Conservation (phyloP, 2,888 invertebrate genomes). For the Cephus pygmeus region DNA sequence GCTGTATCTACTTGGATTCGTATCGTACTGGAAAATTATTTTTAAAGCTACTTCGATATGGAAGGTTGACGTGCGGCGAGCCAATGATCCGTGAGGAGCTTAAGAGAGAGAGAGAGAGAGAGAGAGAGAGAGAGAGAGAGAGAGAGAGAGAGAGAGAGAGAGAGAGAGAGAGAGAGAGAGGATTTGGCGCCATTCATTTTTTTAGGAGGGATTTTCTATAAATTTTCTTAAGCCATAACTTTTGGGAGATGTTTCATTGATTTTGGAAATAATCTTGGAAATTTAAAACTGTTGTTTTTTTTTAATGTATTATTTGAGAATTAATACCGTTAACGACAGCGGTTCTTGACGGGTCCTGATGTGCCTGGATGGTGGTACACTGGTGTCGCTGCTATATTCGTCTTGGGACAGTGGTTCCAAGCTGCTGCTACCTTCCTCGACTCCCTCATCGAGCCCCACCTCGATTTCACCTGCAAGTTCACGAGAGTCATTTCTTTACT, state of each 20-base stretch:
- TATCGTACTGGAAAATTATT: not conserved
- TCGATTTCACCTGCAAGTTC: conserved; percentile 42
- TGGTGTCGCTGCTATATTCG: conserved; percentile 56
- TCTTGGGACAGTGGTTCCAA: conserved; percentile 56
- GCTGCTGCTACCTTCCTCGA: conserved; percentile 51
- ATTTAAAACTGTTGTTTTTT: not conserved
- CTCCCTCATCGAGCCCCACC: conserved; percentile 46
- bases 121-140: too few relatives aligned
- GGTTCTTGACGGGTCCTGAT: conserved; percentile 47
- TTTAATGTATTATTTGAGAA: not conserved
- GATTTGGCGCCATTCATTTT: not conserved
- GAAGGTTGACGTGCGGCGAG: too few relatives aligned
- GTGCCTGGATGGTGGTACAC: conserved; percentile 43
- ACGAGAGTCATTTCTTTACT: not conserved
- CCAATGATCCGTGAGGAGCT: too few relatives aligned
- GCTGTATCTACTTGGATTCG: not conserved
- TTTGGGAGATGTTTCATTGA: not conserved
- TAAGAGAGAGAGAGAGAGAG: too few relatives aligned
- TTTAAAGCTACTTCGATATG: too few relatives aligned
- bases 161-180: too few relatives aligned
- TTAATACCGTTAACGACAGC: conserved; percentile 57
- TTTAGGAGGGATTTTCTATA: not conserved
- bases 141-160: too few relatives aligned
- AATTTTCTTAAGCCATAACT: not conserved
- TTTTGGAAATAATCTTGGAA: not conserved